Conservation (phyloP, 2,797 vertebrate species). For the Danio kyathit region DNA sequence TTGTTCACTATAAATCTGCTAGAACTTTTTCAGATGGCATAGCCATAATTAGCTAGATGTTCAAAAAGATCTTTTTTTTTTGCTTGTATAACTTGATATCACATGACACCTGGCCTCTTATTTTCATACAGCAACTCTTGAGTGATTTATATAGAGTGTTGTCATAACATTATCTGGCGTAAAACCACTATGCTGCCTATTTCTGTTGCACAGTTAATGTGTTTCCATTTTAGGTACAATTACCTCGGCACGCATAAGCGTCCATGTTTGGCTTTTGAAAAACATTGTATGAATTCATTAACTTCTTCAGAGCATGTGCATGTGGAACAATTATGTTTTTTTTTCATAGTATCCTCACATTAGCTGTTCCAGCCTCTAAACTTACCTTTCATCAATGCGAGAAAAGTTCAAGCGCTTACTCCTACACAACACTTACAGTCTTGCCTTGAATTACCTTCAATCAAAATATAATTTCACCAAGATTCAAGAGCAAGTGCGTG, state of each 20-base stretch:
- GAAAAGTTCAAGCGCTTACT: neutral
- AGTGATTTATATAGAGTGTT: constrained; percentile 11
- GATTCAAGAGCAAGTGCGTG: neutral
- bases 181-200: neutral
- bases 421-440: constrained; percentile 20
- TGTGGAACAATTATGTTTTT: neutral
- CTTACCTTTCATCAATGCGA: constrained; percentile 13
- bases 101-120: neutral
- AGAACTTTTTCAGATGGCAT: neutral
- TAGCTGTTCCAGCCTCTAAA: neutral
- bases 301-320: neutral
- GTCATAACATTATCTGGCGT: neutral
- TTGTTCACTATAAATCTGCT: neutral
- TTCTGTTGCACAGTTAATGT: constrained; percentile 4
- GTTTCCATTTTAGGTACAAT: constrained; percentile 33
- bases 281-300: constrained; percentile 28
- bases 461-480: constrained; percentile 11
- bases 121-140: constrained; percentile 10
- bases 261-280: neutral
- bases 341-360: neutral
- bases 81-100: neutral
- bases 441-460: constrained; percentile 24
- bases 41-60: neutral
- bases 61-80: neutral
- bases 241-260: neutral